A percentile compares a stretch with the other conserved stretches of the same genome.
These are phyloP conservation scores for Alfaro cultratus DNA, from an alignment of 2,797 vertebrate species.

Conservation along the genomic window DNA sequence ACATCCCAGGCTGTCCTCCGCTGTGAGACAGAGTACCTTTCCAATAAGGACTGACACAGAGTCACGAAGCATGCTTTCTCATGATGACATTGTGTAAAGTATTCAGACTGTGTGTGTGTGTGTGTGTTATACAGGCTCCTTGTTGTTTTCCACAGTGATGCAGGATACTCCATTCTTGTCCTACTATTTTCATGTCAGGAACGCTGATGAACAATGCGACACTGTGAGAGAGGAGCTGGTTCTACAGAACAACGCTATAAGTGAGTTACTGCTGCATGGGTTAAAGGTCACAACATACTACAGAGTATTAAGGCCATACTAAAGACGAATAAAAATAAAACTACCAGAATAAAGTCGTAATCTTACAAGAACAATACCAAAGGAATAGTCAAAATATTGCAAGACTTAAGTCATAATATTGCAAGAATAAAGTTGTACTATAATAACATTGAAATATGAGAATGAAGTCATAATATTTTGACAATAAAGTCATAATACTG, in stretches of 20 bases:
- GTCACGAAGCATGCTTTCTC: constrained; percentile 6
- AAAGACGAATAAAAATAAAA: no score
- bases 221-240: constrained; percentile 32
- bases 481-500: no score
- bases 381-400: no score
- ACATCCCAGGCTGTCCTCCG: background rate
- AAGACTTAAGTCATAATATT: no score
- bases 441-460: no score
- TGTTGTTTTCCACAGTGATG: constrained; percentile 42
- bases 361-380: no score
- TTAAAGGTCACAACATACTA: background rate
- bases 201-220: constrained; percentile 51
- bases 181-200: constrained; percentile 52
- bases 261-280: background rate
- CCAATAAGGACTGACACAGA: background rate
- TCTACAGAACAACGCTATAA: background rate
- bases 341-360: no score
- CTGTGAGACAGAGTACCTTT: background rate
- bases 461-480: no score
- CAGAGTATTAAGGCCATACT: no score
- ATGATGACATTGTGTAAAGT: constrained; percentile 14
- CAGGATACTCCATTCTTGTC: constrained; percentile 41
- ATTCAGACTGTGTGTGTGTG: background rate
- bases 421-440: no score
- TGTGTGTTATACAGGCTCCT: background rate